Base-by-base conservation (phyloP, 2,888 invertebrate genomes). In the Cyrtodaria siliqua region DNA sequence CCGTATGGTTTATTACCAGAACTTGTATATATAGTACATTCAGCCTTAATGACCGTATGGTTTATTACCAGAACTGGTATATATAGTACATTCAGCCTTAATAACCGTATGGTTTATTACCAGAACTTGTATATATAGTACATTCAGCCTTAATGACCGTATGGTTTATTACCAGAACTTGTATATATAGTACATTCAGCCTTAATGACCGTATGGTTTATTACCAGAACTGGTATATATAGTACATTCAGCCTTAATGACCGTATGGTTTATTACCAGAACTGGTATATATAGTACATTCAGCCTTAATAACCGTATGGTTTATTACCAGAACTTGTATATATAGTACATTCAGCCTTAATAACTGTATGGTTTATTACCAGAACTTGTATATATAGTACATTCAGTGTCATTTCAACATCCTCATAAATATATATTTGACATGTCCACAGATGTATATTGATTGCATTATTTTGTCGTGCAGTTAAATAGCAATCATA, bases 391-490 rank as follows among this genome's bases (percentile, higher is more conserved):
- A 4, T 12, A 12, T 33, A 44, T 50, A 52, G 52, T 59, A 38
- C 59, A 26, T 67, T 59, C 26, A 42, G 40, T 27, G 59, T 59
- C 52, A 52, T 29, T 38, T 14, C 26, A 24, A 24, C 50, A 67
- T 57, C 67, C 3, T 14, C 23, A 14, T 40, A 26, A 20, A 72
- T 72, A 72, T 24, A 72, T 72, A 52, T 53, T 63, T 59, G 60
- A 64, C 64, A 53, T 44, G 20, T 49, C 47, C n/a, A 50, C 55
- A 64, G 50, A 64, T 72, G 64, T 64, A n/a, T 63, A 72, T 72
- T 53, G 71, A 72, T 72, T 60, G 44, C 47, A 63, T 72, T 72
- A 50, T 64, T 64, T 72, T 60, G 64, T 72, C 52, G 64, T 53
- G 38, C 53, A 26, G 64, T 56, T 60, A 64, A 64, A 60, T 33